Base-by-base conservation (phyloP, 2,888 invertebrate species). In the Pecten maximus region DNA sequence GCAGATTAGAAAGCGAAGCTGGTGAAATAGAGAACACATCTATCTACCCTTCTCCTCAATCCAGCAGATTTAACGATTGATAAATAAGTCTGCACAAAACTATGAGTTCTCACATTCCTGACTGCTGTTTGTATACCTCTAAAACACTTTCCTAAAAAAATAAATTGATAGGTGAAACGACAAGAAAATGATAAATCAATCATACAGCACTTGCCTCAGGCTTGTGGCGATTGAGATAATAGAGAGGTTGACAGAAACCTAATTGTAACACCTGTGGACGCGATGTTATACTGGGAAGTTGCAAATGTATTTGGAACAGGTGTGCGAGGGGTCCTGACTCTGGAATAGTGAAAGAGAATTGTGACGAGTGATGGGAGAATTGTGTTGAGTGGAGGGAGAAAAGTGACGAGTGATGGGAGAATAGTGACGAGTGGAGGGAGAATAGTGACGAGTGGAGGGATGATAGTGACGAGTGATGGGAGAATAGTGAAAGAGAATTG, bases 101-200 rank as follows among this genome's bases (percentile, higher is more conserved):
- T 74, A 74, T 28, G 35, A 35, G 35, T 28, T 74, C 74, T 74
- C 74, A 74, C 74, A 74, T 74, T 74, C 74, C 35, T 35, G 35
- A 2, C 74, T 35, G 74, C 35, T 74, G 74, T 28, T 44, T 74
- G 74, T 35, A 74, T 74, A 35, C 74, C 74, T 28, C 10, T n/a
- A 74, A 28, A 74, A 35, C 74, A 74, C 54, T 54, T 54, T 54
- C n/a, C 54, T 54, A 54, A 54, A 74, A 44, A 74, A 74, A 74
- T 74, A 74, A 74, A 74, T 74, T 74, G 74, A 35, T 74, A 12
- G 74, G 74, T 74, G 35, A 74, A 74, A 35, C 74, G 74, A 74
- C 74, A 28, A 35, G 74, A 74, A 74, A 74, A 74, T 74, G 74
- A 35, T 74, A 74, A 74, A 74, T 74, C 74, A 74, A 74, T 74